Evolutionary conservation across 1,140 invertebrate genomes (phyloP), one percentile per base, ranked within the genome.

Genomic region (Delia radicum): DNA sequence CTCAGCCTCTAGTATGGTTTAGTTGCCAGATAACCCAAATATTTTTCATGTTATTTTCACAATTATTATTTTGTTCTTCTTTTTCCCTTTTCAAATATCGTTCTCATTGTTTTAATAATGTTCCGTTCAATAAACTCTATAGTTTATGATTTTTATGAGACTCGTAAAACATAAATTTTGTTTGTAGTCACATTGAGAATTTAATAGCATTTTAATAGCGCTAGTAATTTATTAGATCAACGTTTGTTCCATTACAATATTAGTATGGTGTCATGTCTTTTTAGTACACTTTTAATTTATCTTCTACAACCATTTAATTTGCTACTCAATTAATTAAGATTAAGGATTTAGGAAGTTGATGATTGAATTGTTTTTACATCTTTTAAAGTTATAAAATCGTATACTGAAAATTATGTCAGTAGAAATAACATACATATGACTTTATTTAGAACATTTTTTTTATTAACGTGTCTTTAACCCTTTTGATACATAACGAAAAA

Each of bases 121-220:
- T 31, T 18, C 5, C 28, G 18, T 31, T 31, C 27, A 31, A 67
- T 67, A 67, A 67, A 67, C 12, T 67, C n/a, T 18, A 18, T 31
- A 67, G 28, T 67, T 67, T 67, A 67, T 67, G 63, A 67, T 29
- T 67, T 67, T 67, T 67, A 67, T 33, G 63, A 31, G 15, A 18
- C 7, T 6, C 28, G 10, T 18, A 55, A 21, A 55, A 55, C 15
- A 55, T 21, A 55, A 21, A 55, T 55, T 42, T 42, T 42, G 12
- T 13, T 42, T 55, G 5, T 55, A 55, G 12, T 48, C 42, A 7
- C n/a, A 55, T 8, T 18, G 24, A 55, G 24, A 55, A 55, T n/a
- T 55, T 55, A 24, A 55, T 55, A 21, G 24, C 15, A 21, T 55
- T 55, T 55, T 55, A 55, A 55, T 55, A 3, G n/a, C 4, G 2